Evolutionary conservation across 1,140 invertebrate genomes (phyloP).

Genomic region (Leptopilina boulardi): DNA sequence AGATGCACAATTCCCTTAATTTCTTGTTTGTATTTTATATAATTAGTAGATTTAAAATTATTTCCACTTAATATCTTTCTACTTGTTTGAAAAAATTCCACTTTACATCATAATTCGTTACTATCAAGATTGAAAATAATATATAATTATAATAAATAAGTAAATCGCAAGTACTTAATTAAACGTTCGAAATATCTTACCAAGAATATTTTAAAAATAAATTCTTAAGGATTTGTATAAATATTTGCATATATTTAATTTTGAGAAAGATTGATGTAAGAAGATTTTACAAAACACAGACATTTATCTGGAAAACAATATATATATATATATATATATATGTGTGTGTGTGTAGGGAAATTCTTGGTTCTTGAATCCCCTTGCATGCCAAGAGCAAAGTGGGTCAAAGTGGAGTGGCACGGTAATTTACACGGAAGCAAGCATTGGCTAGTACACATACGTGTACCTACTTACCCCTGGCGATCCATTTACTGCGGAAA

Average conservation of each 20-base stretch:
- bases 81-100: no score
- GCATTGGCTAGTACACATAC: slow-evolving; percentile 19
- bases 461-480: background rate
- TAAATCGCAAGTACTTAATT: no score
- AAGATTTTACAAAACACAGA: background rate
- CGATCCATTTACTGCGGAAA: slow-evolving; percentile 2
- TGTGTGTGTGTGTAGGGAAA: background rate
- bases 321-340: background rate
- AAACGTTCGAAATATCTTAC: no score
- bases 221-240: no score
- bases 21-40: no score
- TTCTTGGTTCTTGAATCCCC: slow-evolving; percentile 17
- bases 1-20: no score
- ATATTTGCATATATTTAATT: background rate
- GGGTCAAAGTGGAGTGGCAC: slow-evolving; percentile 32
- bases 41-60: no score
- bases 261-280: slow-evolving; percentile 11
- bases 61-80: no score
- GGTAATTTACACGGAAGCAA: slow-evolving; percentile 26
- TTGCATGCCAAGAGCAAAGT: slow-evolving; percentile 19
- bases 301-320: slow-evolving; percentile 9
- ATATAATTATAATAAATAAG: no score
- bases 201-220: no score
- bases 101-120: no score
- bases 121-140: no score